These are phyloP conservation scores for Bacillus rossius DNA, from an alignment of 1,140 invertebrate species.

Conservation along the genomic window DNA sequence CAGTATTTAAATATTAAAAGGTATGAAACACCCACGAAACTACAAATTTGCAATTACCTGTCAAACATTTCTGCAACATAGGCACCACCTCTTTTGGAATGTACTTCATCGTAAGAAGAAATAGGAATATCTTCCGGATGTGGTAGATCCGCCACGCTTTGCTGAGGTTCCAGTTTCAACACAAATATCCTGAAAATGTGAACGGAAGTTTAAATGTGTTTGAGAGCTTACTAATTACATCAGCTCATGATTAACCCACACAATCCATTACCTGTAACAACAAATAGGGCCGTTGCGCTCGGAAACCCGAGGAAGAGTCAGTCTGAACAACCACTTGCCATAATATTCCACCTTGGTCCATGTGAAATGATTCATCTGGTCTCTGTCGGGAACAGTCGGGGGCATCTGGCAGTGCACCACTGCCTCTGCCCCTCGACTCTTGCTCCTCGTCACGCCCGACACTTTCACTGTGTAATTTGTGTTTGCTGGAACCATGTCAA, in stretches of 20 bases:
- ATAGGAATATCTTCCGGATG: conserved; percentile 59
- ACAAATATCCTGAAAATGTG: conserved; percentile 57
- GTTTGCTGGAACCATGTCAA: conserved; percentile 64
- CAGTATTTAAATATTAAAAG: no score
- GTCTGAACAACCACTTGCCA: conserved; percentile 60
- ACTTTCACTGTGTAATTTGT: conserved; percentile 65
- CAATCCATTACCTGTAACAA: conserved; percentile 56
- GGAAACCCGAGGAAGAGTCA: conserved; percentile 65
- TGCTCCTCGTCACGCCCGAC: conserved; percentile 61
- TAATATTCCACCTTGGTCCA: conserved; percentile 66
- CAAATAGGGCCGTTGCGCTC: conserved; percentile 84
- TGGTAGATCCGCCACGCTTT: conserved; percentile 58
- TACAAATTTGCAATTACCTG: conserved; percentile 39
- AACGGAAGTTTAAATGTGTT: conserved; percentile 6
- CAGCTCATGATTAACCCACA: neutral
- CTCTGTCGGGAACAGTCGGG: conserved; percentile 59
- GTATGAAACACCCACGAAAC: no score
- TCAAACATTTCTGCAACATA: conserved; percentile 80
- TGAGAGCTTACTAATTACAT: neutral
- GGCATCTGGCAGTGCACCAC: conserved; percentile 57
- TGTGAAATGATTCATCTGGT: conserved; percentile 52
- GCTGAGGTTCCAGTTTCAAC: conserved; percentile 58
- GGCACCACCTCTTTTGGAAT: conserved; percentile 57
- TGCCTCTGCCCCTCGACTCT: conserved; percentile 57
- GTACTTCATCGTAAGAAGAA: conserved; percentile 65